Percentiles rank a stretch among this genome's conserved stretches.
These are phyloP conservation scores for Ceyx cyanopectus DNA, from an alignment of 2,113 vertebrate genomes.

Conservation along the genomic window DNA sequence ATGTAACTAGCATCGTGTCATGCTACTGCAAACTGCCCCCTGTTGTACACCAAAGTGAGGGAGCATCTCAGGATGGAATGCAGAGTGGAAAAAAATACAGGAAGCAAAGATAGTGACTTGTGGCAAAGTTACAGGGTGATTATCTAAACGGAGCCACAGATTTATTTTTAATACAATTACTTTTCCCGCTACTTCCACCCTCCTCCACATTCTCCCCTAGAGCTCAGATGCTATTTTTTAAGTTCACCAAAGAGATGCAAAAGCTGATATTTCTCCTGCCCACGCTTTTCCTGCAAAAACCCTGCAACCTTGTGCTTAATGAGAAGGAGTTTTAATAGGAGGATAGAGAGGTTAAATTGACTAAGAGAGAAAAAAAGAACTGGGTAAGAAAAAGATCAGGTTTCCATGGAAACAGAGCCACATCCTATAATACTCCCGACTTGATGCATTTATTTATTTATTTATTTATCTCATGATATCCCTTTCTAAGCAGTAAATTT, in stretches of 20 bases:
- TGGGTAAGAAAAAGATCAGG: constrained; percentile 55
- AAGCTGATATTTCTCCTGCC: constrained; percentile 57
- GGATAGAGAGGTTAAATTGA: constrained; percentile 66
- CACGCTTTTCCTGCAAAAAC: constrained; percentile 55
- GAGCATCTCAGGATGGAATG: neutral
- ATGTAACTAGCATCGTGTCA: constrained; percentile 41
- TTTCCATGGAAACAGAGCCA: constrained; percentile 70
- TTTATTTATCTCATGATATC: constrained; percentile 39
- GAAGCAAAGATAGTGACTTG: neutral
- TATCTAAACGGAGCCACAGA: neutral
- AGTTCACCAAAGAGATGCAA: constrained; percentile 49
- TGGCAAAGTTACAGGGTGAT: neutral
- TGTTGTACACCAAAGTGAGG: neutral
- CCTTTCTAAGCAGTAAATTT: constrained; percentile 2
- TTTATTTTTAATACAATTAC: constrained; percentile 47
- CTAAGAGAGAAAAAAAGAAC: constrained; percentile 58
- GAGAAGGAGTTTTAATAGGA: constrained; percentile 69
- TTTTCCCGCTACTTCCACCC: neutral
- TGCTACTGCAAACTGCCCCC: neutral
- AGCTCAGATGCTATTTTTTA: neutral
- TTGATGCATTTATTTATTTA: constrained; percentile 39
- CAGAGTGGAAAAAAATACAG: neutral
- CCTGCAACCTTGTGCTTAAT: constrained; percentile 61
- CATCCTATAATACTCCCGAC: constrained; percentile 57
- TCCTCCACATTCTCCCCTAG: constrained; percentile 15